Conservation (phyloP, 2,797 vertebrate species). For the Rhabdophis nuchalis region DNA sequence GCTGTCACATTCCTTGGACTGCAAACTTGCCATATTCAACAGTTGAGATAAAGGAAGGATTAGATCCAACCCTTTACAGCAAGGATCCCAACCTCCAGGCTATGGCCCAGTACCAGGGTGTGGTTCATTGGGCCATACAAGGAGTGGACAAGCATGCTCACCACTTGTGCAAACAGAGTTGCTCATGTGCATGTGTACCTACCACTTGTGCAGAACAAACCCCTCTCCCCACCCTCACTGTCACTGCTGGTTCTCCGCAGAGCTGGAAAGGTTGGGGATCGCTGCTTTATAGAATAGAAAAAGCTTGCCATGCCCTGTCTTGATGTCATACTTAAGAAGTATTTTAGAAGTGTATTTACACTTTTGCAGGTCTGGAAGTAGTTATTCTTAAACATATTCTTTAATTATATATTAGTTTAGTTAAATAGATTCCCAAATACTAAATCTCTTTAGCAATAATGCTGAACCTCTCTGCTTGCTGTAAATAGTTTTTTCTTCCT, state of each 20-base stretch:
- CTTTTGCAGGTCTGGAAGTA: background rate
- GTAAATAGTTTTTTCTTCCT: background rate
- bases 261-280: background rate
- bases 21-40: background rate
- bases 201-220: background rate
- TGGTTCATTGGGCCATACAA: accelerated
- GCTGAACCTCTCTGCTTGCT: background rate
- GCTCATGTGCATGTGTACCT: background rate
- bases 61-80: background rate
- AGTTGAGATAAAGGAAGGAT: background rate
- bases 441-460: background rate
- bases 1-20: background rate
- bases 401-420: background rate
- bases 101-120: background rate
- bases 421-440: background rate
- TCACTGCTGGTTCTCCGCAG: too few species aligned
- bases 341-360: background rate
- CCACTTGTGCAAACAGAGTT: background rate
- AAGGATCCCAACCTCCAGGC: background rate
- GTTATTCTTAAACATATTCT: background rate
- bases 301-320: background rate
- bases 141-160: background rate
- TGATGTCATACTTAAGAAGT: background rate
- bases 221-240: background rate
- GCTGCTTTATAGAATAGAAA: background rate